Conservation (phyloP, 2,888 invertebrate species). For the Noctua janthina region DNA sequence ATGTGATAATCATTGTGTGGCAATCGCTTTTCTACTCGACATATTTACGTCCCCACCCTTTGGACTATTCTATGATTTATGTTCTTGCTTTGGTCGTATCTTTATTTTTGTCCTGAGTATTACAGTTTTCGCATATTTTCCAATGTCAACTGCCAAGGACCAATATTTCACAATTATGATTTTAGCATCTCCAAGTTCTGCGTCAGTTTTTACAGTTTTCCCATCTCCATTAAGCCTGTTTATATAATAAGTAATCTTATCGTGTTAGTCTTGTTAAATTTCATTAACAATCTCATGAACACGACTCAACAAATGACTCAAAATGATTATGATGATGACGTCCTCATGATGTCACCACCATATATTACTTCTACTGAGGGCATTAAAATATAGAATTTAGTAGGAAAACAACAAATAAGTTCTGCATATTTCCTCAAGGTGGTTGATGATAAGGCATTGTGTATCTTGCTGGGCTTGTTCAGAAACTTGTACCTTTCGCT, state of each 20-base stretch:
- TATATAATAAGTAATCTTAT: slow-evolving; percentile 43
- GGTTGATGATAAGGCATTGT: slow-evolving; percentile 33
- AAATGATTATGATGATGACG: slow-evolving; percentile 56
- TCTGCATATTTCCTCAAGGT: slow-evolving; percentile 24
- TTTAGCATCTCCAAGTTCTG: neutral
- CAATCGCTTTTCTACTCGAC: slow-evolving; percentile 66
- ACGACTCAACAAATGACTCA: slow-evolving; percentile 58
- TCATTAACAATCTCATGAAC: slow-evolving; percentile 39
- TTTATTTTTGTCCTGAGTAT: neutral
- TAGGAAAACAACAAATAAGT: slow-evolving; percentile 28
- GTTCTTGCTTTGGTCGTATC: neutral
- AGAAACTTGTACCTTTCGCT: slow-evolving; percentile 18
- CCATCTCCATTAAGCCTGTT: slow-evolving; percentile 26
- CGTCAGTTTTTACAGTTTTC: neutral
- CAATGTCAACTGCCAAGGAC: neutral
- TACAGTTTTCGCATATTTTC: neutral
- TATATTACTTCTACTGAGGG: slow-evolving; percentile 33
- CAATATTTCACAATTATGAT: neutral
- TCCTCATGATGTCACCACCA: slow-evolving; percentile 52
- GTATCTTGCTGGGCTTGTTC: slow-evolving; percentile 5
- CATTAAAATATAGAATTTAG: slow-evolving; percentile 32
- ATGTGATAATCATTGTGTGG: slow-evolving; percentile 72
- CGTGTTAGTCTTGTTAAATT: slow-evolving; percentile 42
- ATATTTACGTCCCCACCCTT: slow-evolving; percentile 60
- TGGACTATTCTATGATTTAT: slow-evolving; percentile 25